These are phyloP conservation scores for Tetanocera ferruginea DNA, from an alignment of 2,888 invertebrate species.

Conservation along the genomic window DNA sequence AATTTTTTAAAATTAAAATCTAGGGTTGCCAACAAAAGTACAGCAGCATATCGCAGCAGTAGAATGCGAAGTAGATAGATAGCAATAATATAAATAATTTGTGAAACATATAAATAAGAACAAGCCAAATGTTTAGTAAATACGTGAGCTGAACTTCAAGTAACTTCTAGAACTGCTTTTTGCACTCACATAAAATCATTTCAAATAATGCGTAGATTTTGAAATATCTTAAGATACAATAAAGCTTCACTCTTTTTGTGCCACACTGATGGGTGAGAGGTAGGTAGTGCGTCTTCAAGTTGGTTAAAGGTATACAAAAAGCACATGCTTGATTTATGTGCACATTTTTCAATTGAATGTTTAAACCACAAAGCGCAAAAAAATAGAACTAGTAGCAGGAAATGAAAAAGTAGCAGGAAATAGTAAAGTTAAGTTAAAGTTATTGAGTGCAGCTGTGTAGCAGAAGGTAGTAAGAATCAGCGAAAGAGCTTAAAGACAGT, in stretches of 20 bases:
- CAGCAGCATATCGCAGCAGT: too few relatives aligned
- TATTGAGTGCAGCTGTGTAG: not conserved
- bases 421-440: slow-evolving; percentile 3
- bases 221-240: slow-evolving; percentile 8
- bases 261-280: not conserved
- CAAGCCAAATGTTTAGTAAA: not conserved
- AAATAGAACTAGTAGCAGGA: not conserved
- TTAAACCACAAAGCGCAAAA: not conserved
- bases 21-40: too few relatives aligned
- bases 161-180: not conserved
- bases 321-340: slow-evolving; percentile 30
- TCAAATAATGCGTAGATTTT: not conserved
- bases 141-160: not conserved
- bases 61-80: too few relatives aligned
- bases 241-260: not conserved
- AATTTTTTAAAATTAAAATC: too few relatives aligned
- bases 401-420: not conserved
- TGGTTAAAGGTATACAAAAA: not conserved
- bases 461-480: too few relatives aligned
- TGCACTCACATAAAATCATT: not conserved
- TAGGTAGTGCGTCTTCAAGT: not conserved
- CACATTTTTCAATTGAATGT: slow-evolving; percentile 39
- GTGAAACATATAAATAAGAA: too few relatives aligned
- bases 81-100: not conserved
- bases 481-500: not conserved